A percentile compares a stretch with the other conserved stretches of the same genome.
These are phyloP conservation scores for Nematopogon swammerdamellus DNA, from an alignment of 2,888 invertebrate species.

Conservation along the genomic window DNA sequence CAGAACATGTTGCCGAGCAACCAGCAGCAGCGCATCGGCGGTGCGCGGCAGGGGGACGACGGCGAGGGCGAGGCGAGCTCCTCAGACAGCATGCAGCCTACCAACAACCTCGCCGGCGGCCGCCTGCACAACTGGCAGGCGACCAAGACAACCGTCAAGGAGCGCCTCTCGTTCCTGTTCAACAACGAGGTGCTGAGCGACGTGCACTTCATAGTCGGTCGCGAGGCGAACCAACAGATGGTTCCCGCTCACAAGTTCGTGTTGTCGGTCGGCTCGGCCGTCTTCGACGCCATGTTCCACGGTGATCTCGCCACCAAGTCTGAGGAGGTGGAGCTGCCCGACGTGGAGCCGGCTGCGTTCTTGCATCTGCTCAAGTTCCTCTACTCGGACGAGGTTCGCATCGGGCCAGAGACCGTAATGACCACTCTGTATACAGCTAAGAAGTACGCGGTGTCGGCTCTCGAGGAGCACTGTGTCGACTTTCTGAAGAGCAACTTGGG, in stretches of 20 bases:
- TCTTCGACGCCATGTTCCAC: conserved; percentile 86
- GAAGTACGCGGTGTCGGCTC: conserved; percentile 80
- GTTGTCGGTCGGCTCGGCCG: conserved; percentile 76
- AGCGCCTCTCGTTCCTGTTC: conserved; percentile 64
- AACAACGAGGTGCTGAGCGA: conserved; percentile 57
- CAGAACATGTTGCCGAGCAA: conserved; percentile 54
- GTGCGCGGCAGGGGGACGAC: conserved; percentile 21
- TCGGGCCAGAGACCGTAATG: conserved; percentile 85
- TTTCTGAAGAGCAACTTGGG: conserved; percentile 71
- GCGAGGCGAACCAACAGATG: conserved; percentile 62
- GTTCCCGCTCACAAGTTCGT: conserved; percentile 81
- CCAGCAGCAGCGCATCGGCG: conserved; percentile 36
- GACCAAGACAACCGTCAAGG: conserved; percentile 70
- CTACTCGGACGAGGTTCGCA: conserved; percentile 80
- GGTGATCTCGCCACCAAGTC: conserved; percentile 67
- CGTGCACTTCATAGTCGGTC: conserved; percentile 76
- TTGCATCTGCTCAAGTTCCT: conserved; percentile 68
- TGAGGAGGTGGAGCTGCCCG: conserved; percentile 74
- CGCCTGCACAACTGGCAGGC: conserved; percentile 68
- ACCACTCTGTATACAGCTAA: conserved; percentile 83
- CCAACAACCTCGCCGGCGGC: conserved; percentile 35
- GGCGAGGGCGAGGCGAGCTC: conserved; percentile 32
- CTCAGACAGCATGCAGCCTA: conserved; percentile 38
- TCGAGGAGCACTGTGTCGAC: conserved; percentile 81
- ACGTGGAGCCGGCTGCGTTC: conserved; percentile 81